phyloP scores from a whole-genome alignment of 2,888 invertebrate genomes.

The Stegophylla sp. region DNA sequence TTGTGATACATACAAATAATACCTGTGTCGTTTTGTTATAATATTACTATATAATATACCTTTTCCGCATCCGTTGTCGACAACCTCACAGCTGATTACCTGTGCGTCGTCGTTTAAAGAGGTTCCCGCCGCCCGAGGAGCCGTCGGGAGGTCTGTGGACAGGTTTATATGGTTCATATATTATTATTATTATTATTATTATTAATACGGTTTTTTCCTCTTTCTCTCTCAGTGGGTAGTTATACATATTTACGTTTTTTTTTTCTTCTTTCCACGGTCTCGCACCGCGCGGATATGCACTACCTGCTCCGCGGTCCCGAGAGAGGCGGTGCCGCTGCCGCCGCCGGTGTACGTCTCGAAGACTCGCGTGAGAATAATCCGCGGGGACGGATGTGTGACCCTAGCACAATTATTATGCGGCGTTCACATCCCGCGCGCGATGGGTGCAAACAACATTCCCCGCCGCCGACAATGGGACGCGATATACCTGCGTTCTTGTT shows the following conservation, averaged over 20 bases:
- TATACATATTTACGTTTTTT: no score
- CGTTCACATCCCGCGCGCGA: not conserved
- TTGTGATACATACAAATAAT: not conserved
- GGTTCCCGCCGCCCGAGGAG: not conserved
- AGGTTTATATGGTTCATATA: not conserved
- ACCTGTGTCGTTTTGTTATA: not conserved
- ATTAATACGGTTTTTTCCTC: no score
- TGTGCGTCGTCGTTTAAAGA: not conserved
- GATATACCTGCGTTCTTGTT: no score
- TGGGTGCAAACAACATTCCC: not conserved
- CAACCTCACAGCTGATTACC: not conserved
- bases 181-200: not conserved
- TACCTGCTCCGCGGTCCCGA: not conserved
- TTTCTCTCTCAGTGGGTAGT: no score
- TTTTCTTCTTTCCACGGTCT: not conserved
- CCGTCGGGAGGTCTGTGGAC: not conserved
- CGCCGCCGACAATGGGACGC: conserved; percentile 6
- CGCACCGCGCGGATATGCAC: not conserved
- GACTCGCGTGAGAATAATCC: conserved; percentile 43
- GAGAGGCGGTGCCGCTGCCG: conserved; percentile 14
- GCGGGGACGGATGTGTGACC: conserved; percentile 37
- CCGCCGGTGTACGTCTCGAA: not conserved
- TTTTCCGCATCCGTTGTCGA: not conserved
- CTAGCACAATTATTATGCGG: not conserved
- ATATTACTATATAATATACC: not conserved